Evolutionary conservation across 2,113 vertebrate genomes (phyloP), one percentile per base, ranked within the genome.

Genomic region (Phylloscopus whistleri): DNA sequence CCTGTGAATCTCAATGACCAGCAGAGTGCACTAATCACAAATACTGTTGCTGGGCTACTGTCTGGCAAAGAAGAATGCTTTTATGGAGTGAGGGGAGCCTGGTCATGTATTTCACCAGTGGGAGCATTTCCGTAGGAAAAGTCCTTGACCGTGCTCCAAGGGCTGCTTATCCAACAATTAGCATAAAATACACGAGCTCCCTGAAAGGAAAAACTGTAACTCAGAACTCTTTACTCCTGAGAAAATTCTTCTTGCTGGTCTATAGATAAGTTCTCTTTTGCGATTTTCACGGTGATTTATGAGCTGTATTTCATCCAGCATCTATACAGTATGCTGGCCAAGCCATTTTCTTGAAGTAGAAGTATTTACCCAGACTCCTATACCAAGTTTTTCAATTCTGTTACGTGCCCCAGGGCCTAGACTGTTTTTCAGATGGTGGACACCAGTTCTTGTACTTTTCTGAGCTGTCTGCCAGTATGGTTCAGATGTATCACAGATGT

Each of bases 11-110:
- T 67, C 26, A 22, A 1, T 81, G 79, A 59, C 96, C 96, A 96
- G 92, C 92, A 96, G 94, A 92, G 96, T 77, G 95, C 95, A 70
- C 63, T 92, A 62, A 77, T 90, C 83, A 86, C 94, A 53, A 72
- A 31, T n/a, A 31, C 9, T 56, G 23, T n/a, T 4, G 2, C 70
- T 58, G 28, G 82, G 23, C 85, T 94, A 46, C 63, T 58, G 72
- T 90, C n/a, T 2, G 15, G 37, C 63, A 80, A 55, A 60, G 51
- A 59, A 74, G 30, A 41, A 30, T 11, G 14, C 6, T 64, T 62
- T 53, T 73, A 33, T 43, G 33, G 64, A 43, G 8, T 48, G 30
- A 90, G 55, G 63, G n/a, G 20, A 80, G 37, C 46, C 46, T 74
- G 17, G 11, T 73, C n/a, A 5, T 74, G 19, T 53, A 13, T 91